Conservation (phyloP, 2,113 vertebrate genomes). For the Micronisus gabar region DNA sequence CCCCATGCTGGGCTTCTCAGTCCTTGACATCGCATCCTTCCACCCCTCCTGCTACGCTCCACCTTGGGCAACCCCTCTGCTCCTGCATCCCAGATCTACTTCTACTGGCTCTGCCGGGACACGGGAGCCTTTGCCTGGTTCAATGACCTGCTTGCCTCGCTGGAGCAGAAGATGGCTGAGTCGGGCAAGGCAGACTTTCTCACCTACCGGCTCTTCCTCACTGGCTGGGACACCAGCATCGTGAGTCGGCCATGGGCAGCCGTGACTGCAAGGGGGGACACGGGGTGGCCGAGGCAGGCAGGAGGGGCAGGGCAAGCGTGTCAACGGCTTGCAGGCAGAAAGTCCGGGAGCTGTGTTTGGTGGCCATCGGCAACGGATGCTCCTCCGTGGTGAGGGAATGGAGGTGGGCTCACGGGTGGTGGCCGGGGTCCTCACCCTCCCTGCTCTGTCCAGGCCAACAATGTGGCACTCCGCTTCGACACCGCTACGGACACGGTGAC, state of each 20-base stretch:
- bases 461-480: conserved; percentile 79
- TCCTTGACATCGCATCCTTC: background rate
- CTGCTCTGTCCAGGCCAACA: conserved; percentile 63
- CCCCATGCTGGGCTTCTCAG: background rate
- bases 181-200: conserved; percentile 85
- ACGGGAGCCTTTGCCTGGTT: conserved; percentile 92
- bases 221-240: conserved; percentile 83
- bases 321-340: background rate
- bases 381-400: background rate
- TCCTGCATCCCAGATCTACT: conserved; percentile 82
- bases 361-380: background rate
- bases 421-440: background rate
- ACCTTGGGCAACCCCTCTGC: background rate
- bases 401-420: background rate
- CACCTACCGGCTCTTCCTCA: conserved; percentile 90
- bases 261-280: background rate
- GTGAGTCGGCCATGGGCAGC: conserved; percentile 44
- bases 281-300: accelerated
- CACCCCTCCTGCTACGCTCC: background rate
- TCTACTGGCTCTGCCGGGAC: conserved; percentile 94
- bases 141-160: conserved; percentile 83
- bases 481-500: conserved; percentile 80
- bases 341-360: accelerated
- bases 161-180: conserved; percentile 89
- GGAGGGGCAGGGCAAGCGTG: background rate